Base-by-base conservation (phyloP, 1,140 invertebrate species). In the Diabrotica undecimpunctata region DNA sequence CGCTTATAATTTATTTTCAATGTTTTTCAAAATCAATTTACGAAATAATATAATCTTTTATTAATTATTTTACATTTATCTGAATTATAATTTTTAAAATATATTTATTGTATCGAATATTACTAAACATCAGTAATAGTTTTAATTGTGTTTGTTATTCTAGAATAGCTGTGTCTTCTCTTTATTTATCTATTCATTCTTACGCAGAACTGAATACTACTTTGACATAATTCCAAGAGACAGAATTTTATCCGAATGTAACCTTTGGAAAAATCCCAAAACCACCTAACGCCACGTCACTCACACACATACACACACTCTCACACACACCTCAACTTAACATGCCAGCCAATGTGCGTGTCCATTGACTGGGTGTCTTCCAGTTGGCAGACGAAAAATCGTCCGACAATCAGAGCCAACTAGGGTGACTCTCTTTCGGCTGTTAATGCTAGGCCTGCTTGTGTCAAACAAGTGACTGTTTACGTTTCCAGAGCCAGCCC, bases 291-390 rank as follows among this genome's bases (percentile, higher is more conserved):
- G 46, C 41, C 7, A 25, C 58, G 58, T 60, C 58, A 60, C 50
- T 37, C 39, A 50, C 25, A 14, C 25, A 50, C 58, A 50, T 38
- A 14, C 58, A 9, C 50, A 36, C 11, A 46, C 58, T 46, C 46
- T 54, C 53, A 10, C 41, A 46, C 41, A 46, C 41, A 46, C 41
- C 41, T 46, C 41, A 46, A 46, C 41, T 46, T n/a, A 46, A 46
- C 41, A 54, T 46, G 41, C 41, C 41, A 25, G 56, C 56, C 56
- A 58, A 58, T 13, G 54, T 64, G 64, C 56, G 64, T 65, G 56
- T 65, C 64, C 56, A 66, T 66, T 61, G 58, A 61, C 58, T 60
- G 58, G 46, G 64, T 36, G 39, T 10, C 61, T 46, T 65, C 57
- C 64, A 61, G 64, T 53, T 61, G 64, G 64, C 64, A 65, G 51